A percentile compares a stretch with the other conserved stretches of the same genome.
Evolutionary conservation across 2,888 invertebrate genomes (phyloP).

Genomic region (Caenorhabditis sp.): DNA sequence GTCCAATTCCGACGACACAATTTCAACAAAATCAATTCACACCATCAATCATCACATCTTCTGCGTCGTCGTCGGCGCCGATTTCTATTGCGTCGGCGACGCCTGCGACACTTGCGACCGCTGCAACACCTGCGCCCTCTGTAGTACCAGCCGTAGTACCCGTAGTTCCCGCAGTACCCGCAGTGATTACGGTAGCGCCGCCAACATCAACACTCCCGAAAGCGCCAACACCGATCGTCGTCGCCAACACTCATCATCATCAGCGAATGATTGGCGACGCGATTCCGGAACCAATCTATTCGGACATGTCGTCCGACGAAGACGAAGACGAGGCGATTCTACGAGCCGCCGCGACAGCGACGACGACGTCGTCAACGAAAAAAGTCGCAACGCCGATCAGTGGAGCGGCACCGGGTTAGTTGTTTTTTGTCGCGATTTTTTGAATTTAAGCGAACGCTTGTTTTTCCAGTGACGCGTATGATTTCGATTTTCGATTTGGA

Average conservation of each 20-base stretch:
- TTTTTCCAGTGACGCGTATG: constrained; percentile 4
- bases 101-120: not conserved
- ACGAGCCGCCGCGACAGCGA: not conserved
- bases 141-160: not conserved
- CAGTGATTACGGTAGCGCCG: not conserved
- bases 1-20: constrained; percentile 2
- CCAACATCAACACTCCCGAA: not conserved
- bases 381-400: not conserved
- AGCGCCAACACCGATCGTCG: not conserved
- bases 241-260: not conserved
- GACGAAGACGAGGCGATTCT: constrained; percentile 4
- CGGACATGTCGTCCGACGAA: constrained; percentile 7
- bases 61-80: not conserved
- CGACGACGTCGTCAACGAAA: not conserved
- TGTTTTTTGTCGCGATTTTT: not conserved
- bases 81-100: too few species aligned
- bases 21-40: not conserved
- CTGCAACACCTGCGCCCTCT: not conserved
- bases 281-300: not conserved
- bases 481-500: constrained; percentile 2
- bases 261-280: not conserved
- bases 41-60: not conserved
- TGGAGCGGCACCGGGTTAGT: not conserved
- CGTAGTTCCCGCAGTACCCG: not conserved
- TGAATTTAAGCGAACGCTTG: not conserved